These are phyloP conservation scores for Tenebrio molitor DNA, from an alignment of 1,140 invertebrate genomes.

Conservation along the genomic window DNA sequence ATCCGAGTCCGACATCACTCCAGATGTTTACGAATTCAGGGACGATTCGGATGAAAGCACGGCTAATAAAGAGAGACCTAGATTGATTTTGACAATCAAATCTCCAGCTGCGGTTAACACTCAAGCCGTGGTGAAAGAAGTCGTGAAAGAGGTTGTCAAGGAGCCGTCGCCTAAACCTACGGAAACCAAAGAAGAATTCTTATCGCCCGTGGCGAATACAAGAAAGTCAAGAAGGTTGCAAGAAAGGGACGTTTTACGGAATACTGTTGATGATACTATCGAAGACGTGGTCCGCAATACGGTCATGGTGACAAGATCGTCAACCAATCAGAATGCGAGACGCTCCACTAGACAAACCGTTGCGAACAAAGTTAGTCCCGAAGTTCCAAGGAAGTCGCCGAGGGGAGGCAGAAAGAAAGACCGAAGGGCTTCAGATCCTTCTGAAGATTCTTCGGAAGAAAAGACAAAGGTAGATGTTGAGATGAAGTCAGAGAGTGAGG, in stretches of 20 bases:
- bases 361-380: slow-evolving; percentile 58
- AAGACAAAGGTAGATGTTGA: slow-evolving; percentile 64
- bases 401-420: slow-evolving; percentile 72
- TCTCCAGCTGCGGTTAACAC: slow-evolving; percentile 71
- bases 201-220: slow-evolving; percentile 74
- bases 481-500: slow-evolving; percentile 62
- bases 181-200: slow-evolving; percentile 75
- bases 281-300: slow-evolving; percentile 85
- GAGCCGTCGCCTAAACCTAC: slow-evolving; percentile 59
- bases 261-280: slow-evolving; percentile 86
- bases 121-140: slow-evolving; percentile 69
- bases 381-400: slow-evolving; percentile 72
- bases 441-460: slow-evolving; percentile 73
- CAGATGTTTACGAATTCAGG: slow-evolving; percentile 86
- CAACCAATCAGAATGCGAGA: slow-evolving; percentile 60
- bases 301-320: slow-evolving; percentile 60
- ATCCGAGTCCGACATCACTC: slow-evolving; percentile 66
- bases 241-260: slow-evolving; percentile 80
- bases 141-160: slow-evolving; percentile 59
- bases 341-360: slow-evolving; percentile 57
- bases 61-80: slow-evolving; percentile 72
- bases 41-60: slow-evolving; percentile 82
- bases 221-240: slow-evolving; percentile 84
- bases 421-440: slow-evolving; percentile 74
- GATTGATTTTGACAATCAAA: slow-evolving; percentile 85